phyloP scores from a whole-genome alignment of 2,113 vertebrate genomes.

The Cygnus buccinator region DNA sequence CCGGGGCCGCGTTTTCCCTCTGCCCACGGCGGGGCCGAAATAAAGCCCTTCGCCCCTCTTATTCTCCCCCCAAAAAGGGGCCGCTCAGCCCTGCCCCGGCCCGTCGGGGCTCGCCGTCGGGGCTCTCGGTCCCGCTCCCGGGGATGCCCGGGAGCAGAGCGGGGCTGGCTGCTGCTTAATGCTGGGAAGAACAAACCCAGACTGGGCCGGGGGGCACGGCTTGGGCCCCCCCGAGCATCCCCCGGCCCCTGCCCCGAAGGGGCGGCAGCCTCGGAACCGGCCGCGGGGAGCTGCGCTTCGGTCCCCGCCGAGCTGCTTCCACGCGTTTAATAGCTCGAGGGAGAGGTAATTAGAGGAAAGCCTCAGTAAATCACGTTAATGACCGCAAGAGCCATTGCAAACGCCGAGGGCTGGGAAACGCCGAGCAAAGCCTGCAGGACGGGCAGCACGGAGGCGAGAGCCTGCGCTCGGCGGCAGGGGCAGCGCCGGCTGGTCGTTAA shows the following conservation, averaged over 20 bases:
- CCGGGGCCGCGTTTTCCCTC: neutral
- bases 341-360: slow-evolving; percentile 58
- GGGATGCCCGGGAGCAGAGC: neutral
- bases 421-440: neutral
- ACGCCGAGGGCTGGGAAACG: slow-evolving; percentile 9
- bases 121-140: neutral
- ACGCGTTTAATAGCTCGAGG: slow-evolving; percentile 34
- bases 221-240: neutral
- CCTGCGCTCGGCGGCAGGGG: neutral
- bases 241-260: neutral
- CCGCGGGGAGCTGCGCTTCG: neutral
- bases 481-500: neutral
- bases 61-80: neutral
- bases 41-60: neutral
- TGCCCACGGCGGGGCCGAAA: neutral
- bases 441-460: neutral
- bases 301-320: slow-evolving; percentile 8
- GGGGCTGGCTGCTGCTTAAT: neutral
- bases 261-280: neutral
- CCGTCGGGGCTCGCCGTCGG: neutral
- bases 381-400: slow-evolving; percentile 55
- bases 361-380: slow-evolving; percentile 65
- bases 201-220: neutral
- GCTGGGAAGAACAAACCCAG: neutral
- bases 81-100: no score